Conservation (phyloP, 2,888 invertebrate species). For the Neuroscelio doddi region DNA sequence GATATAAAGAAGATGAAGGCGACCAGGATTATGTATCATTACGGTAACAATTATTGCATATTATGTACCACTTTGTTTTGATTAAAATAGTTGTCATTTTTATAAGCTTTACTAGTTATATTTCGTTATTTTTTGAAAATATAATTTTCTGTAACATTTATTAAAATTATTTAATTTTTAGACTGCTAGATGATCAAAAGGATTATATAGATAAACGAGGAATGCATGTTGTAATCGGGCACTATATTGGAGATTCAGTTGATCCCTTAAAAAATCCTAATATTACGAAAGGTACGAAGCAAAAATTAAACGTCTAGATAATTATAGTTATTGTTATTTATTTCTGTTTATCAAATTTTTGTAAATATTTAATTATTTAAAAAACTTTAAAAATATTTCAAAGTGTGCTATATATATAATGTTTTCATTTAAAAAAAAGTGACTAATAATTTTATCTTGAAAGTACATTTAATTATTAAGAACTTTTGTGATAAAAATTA, state of each 20-base stretch:
- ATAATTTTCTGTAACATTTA: constrained; percentile 1
- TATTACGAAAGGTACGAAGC: constrained; percentile 80
- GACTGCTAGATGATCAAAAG: constrained; percentile 77
- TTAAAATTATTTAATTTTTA: constrained; percentile 61
- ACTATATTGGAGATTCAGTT: constrained; percentile 86
- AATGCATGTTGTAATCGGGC: constrained; percentile 90
- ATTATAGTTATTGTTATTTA: no score
- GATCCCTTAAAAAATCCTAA: constrained; percentile 75
- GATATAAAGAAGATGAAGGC: constrained; percentile 46
- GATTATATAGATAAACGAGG: constrained; percentile 83
- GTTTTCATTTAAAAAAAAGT: no score
- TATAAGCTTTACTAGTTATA: neutral
- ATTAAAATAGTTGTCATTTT: constrained; percentile 4
- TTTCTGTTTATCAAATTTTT: no score
- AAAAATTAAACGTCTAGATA: neutral
- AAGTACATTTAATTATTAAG: no score
- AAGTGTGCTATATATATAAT: no score
- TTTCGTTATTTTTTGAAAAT: constrained; percentile 13
- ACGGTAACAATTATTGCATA: constrained; percentile 40
- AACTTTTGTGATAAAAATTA: no score
- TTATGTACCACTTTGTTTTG: neutral
- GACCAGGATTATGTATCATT: constrained; percentile 52
- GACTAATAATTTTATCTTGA: no score
- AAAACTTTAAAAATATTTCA: no score
- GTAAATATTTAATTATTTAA: no score